Percentiles rank a stretch among this genome's conserved stretches.
Conservation (phyloP, 2,797 vertebrate species). For the Picus viridis region DNA sequence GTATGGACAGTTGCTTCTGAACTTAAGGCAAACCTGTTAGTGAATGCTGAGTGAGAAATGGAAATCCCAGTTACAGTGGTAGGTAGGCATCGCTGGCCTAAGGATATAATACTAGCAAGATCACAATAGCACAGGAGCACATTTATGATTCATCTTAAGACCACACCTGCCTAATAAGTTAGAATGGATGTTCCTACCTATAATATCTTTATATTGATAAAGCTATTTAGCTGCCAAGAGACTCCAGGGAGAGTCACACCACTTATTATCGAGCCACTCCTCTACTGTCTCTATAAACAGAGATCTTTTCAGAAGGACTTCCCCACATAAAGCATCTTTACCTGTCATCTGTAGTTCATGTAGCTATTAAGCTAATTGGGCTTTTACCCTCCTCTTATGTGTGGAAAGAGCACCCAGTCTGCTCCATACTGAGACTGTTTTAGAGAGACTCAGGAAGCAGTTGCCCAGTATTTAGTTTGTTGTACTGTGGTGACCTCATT, state of each 20-base stretch:
- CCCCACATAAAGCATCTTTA: neutral
- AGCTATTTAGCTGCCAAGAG: neutral
- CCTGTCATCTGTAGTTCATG: neutral
- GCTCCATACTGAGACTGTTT: neutral
- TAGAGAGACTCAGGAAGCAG: slow-evolving; percentile 3
- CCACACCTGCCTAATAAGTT: neutral
- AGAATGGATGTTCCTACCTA: neutral
- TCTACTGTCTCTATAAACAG: neutral
- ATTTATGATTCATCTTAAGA: neutral
- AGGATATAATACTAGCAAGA: neutral
- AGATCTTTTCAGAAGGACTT: neutral
- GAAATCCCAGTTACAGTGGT: neutral
- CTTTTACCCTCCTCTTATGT: neutral
- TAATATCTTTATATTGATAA: neutral
- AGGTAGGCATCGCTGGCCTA: neutral
- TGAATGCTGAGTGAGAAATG: neutral
- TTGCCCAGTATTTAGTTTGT: neutral
- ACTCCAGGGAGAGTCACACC: neutral
- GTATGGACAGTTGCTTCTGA: neutral
- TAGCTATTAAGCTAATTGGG: neutral
- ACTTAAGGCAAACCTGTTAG: neutral
- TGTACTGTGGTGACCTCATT: neutral
- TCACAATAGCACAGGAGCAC: neutral
- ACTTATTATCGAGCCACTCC: neutral
- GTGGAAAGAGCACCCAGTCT: neutral